phyloP scores from a whole-genome alignment of 2,797 vertebrate genomes.

The Danio jaintianensis region DNA sequence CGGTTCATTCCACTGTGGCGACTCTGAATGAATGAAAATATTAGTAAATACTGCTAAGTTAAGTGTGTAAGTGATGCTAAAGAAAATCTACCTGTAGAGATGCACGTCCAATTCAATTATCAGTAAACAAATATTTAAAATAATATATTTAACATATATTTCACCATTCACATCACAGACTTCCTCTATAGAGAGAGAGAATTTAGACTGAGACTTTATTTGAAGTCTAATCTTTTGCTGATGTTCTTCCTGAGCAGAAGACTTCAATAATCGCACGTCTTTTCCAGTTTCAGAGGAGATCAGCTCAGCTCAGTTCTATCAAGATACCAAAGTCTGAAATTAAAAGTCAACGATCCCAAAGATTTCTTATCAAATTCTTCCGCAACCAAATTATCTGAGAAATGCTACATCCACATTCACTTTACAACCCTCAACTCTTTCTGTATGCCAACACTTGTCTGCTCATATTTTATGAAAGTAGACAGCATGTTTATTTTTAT shows the following conservation, averaged over 20 bases:
- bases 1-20: too few relatives aligned
- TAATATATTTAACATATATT: too few relatives aligned
- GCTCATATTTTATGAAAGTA: not conserved
- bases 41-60: too few relatives aligned
- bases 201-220: not conserved
- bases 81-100: too few relatives aligned
- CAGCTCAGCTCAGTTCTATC: not conserved
- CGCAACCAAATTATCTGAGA: not conserved
- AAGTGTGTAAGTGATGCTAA: too few relatives aligned
- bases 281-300: not conserved
- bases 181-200: not conserved
- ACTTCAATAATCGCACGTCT: not conserved
- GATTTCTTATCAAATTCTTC: not conserved
- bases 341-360: not conserved
- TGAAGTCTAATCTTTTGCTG: not conserved
- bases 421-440: not conserved
- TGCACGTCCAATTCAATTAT: too few relatives aligned
- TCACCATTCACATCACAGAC: too few relatives aligned
- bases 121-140: too few relatives aligned
- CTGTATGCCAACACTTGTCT: not conserved
- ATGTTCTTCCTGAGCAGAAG: slow-evolving; percentile 9
- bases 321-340: not conserved
- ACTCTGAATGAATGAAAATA: too few relatives aligned
- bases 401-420: not conserved
- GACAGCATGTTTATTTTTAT: not conserved